phyloP scores from a whole-genome alignment of 2,113 vertebrate genomes.

The Podocnemis expansa region DNA sequence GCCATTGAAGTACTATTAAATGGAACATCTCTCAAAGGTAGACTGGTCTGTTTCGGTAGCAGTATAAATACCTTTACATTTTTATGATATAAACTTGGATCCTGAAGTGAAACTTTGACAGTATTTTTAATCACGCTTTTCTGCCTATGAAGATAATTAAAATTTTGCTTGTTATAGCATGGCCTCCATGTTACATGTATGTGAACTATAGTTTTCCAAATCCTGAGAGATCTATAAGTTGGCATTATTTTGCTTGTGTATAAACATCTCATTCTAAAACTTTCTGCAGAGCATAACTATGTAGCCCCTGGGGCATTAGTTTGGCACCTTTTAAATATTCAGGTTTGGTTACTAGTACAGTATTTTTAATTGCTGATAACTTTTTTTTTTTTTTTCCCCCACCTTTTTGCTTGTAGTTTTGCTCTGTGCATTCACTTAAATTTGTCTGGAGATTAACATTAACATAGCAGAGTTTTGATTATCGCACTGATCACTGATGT shows the following conservation, averaged over 20 bases:
- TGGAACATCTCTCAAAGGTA: fast-evolving
- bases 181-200: neutral
- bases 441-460: too few relatives aligned
- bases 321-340: neutral
- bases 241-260: neutral
- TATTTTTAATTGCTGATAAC: neutral
- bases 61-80: neutral
- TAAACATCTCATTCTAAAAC: neutral
- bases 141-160: neutral
- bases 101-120: neutral
- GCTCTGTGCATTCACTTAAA: neutral
- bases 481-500: neutral
- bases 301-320: neutral
- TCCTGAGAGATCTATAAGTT: neutral
- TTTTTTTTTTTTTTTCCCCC: neutral
- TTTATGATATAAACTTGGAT: neutral
- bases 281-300: neutral
- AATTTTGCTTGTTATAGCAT: neutral
- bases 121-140: neutral
- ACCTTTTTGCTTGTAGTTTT: neutral
- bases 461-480: neutral
- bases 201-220: neutral
- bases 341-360: neutral
- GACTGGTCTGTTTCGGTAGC: neutral
- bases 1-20: neutral